A percentile compares a stretch with the other conserved stretches of the same genome.
phyloP scores from a whole-genome alignment of 1,140 invertebrate genomes.

The Drosophila sechellia region DNA sequence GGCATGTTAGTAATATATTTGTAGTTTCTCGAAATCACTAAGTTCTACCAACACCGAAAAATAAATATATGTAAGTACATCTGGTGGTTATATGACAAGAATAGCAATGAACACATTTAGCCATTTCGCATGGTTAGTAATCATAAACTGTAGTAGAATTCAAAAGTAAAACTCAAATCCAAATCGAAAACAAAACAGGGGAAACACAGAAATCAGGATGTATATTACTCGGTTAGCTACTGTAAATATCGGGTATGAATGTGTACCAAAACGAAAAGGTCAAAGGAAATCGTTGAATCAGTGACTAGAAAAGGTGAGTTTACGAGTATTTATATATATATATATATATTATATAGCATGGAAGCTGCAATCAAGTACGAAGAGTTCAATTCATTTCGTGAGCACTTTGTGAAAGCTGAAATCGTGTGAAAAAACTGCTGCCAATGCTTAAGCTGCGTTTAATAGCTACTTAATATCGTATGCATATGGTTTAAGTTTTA shows the following conservation, averaged over 20 bases:
- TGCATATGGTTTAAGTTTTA: slow-evolving; percentile 21
- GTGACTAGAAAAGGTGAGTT: slow-evolving; percentile 44
- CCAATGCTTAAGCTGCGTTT: slow-evolving; percentile 76
- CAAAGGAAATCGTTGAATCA: slow-evolving; percentile 44
- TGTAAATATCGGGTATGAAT: slow-evolving; percentile 29
- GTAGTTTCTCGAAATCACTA: slow-evolving; percentile 59
- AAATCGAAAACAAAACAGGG: slow-evolving; percentile 40
- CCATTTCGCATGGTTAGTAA: slow-evolving; percentile 63
- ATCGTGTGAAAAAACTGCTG: slow-evolving; percentile 68
- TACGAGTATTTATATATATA: slow-evolving; percentile 44
- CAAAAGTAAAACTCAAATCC: slow-evolving; percentile 35
- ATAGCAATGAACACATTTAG: slow-evolving; percentile 80
- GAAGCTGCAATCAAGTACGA: slow-evolving; percentile 64
- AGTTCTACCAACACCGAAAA: slow-evolving; percentile 80
- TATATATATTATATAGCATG: slow-evolving; percentile 42
- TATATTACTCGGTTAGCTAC: slow-evolving; percentile 35
- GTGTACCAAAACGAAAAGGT: slow-evolving; percentile 34
- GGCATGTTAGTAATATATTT: slow-evolving; percentile 45
- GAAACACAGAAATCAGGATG: slow-evolving; percentile 55
- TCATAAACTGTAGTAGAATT: slow-evolving; percentile 24
- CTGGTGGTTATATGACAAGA: slow-evolving; percentile 78
- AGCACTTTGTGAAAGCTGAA: slow-evolving; percentile 70
- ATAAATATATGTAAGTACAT: slow-evolving; percentile 66
- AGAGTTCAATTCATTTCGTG: slow-evolving; percentile 53
- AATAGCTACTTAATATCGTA: slow-evolving; percentile 44